A percentile compares a stretch with the other conserved stretches of the same genome.
Conservation (phyloP, 2,113 vertebrate genomes). For the Colossoma macropomum region DNA sequence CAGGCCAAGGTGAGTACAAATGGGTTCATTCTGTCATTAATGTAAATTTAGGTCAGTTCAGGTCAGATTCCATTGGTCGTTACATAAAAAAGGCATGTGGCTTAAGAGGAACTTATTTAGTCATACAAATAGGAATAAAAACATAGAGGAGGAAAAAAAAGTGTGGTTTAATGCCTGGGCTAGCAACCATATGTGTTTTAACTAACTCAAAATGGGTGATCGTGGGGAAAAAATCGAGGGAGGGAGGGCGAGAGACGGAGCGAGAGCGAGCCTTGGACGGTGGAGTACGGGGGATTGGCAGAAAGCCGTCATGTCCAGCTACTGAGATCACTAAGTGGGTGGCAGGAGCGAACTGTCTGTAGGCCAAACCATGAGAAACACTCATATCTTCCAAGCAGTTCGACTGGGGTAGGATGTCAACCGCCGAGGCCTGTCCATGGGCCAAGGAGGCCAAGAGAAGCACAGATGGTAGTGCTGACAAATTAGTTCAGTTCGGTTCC, state of each 20-base stretch:
- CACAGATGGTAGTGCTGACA: conserved; percentile 71
- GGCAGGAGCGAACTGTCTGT: conserved; percentile 49
- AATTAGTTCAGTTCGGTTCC: conserved; percentile 62
- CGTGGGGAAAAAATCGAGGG: conserved; percentile 21
- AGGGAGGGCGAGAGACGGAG: conserved; percentile 1
- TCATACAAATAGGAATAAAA: conserved; percentile 58
- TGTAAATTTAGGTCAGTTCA: conserved; percentile 64
- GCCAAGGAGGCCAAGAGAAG: conserved; percentile 63
- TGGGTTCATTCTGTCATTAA: conserved; percentile 9
- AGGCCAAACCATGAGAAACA: conserved; percentile 52
- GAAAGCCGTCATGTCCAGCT: conserved; percentile 46
- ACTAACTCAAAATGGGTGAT: conserved; percentile 55
- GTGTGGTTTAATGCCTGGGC: conserved; percentile 66
- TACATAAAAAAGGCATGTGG: conserved; percentile 68
- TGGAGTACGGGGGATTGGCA: conserved; percentile 41
- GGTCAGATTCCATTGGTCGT: conserved; percentile 56
- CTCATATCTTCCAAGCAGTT: conserved; percentile 54
- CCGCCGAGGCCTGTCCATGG: conserved; percentile 60
- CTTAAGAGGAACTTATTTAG: conserved; percentile 64
- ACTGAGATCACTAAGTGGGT: conserved; percentile 61
- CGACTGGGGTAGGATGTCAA: conserved; percentile 64
- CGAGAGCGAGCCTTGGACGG: conserved; percentile 12
- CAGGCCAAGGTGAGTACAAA: conserved; percentile 11
- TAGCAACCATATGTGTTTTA: conserved; percentile 71
- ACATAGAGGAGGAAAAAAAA: conserved; percentile 62